These are phyloP conservation scores for Schmidtea mediterranea DNA, from an alignment of 1,140 invertebrate genomes.

Conservation along the genomic window DNA sequence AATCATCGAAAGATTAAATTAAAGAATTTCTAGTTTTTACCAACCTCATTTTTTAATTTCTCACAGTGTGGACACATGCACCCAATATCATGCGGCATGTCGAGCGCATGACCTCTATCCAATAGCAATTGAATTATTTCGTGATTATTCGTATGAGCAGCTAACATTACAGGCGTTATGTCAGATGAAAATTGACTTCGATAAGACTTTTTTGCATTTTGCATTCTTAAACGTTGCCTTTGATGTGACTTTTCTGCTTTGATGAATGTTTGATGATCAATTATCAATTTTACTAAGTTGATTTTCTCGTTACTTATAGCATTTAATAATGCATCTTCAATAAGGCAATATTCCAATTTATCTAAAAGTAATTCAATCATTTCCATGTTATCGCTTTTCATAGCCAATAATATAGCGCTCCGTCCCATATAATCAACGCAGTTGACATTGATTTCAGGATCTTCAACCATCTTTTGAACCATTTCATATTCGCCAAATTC, in stretches of 20 bases:
- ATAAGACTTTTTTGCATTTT: background rate
- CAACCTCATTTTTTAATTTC: background rate
- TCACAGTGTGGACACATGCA: conserved; percentile 31
- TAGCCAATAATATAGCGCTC: conserved; percentile 34
- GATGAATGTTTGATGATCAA: conserved; percentile 48
- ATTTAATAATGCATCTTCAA: conserved; percentile 48
- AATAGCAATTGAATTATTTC: conserved; percentile 24
- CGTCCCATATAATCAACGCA: conserved; percentile 68
- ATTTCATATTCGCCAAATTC: conserved; percentile 2
- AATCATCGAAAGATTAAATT: no score
- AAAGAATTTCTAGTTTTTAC: no score
- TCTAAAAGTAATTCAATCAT: conserved; percentile 60
- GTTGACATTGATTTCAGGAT: conserved; percentile 46
- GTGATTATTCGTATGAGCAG: conserved; percentile 22
- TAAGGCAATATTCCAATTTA: conserved; percentile 34
- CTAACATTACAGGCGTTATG: conserved; percentile 23
- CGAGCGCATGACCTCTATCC: conserved; percentile 19
- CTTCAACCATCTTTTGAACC: conserved; percentile 1
- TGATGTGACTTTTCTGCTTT: background rate
- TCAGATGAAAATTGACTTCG: conserved; percentile 15
- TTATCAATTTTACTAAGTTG: conserved; percentile 60
- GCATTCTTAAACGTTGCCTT: background rate
- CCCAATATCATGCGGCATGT: conserved; percentile 33
- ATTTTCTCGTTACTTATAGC: conserved; percentile 78
- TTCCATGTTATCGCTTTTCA: conserved; percentile 84